Evolutionary conservation across 1,140 invertebrate genomes (phyloP), one percentile per base, ranked within the genome.

Genomic region (Ceratoteleas bidentatus): DNA sequence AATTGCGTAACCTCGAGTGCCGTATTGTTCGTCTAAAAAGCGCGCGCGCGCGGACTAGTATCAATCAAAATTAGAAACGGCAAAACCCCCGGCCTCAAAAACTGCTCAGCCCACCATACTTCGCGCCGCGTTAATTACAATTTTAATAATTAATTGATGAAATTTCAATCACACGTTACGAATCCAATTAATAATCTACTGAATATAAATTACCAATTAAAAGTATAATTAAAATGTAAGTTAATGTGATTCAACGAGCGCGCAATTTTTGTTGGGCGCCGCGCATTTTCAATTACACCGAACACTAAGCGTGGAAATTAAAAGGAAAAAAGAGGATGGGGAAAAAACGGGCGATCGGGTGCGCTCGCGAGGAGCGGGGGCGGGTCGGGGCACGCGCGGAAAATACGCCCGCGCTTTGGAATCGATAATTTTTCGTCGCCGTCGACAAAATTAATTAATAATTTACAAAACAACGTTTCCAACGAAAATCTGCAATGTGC

Each of bases 181-280:
- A 76, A 79, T 79, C 81, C 65, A 83, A 74, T 83, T 83, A 70
- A 78, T 72, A 83, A 83, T 76, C 66, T 34, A 68, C 75, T 76
- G 76, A 79, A 79, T 79, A 75, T 75, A 75, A 75, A 83, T 74
- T 83, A 78, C 74, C 64, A 83, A 83, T 83, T 83, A 78, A 78
- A 78, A 73, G 69, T 75, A 70, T 83, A 75, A 83, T 83, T 79
- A 65, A 76, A 79, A 76, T 72, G 61, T 76, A 72, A 72, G 72
- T 72, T 70, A 73, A 78, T 70, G 61, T 69, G 75, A 82, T 70
- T 74, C 64, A 66, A 70, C 69, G 33, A 38, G 32, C 45, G 40
- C 53, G 13, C 56, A 13, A 50, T 81, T 81, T 81, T 81, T 75
- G 70, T 75, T 57, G n/a, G 24, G 16, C 60, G 43, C n/a, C 38